These are phyloP conservation scores for Xestoiulus laeticollis DNA, from an alignment of 2,888 invertebrate species.

Conservation along the genomic window DNA sequence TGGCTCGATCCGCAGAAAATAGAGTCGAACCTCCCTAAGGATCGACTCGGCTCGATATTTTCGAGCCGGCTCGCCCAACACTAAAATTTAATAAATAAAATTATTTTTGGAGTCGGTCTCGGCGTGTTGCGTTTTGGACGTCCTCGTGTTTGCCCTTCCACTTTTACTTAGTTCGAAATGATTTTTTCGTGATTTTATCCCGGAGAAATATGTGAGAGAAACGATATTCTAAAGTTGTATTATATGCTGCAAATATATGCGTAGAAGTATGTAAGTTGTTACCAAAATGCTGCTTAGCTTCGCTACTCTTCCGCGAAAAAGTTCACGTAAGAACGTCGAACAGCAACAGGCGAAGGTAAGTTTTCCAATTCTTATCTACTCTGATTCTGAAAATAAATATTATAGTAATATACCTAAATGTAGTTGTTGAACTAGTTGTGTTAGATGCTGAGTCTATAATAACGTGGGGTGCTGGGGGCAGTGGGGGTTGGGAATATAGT, in stretches of 20 bases:
- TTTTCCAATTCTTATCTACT: not conserved
- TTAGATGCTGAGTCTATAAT: no score
- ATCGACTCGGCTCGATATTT: no score
- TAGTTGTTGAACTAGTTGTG: no score
- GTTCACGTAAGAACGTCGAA: conserved; percentile 14
- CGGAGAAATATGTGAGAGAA: not conserved
- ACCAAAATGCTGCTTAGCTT: not conserved
- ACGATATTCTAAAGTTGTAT: not conserved
- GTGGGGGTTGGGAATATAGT: no score
- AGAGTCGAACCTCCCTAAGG: no score
- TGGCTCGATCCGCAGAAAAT: no score
- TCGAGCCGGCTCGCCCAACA: no score
- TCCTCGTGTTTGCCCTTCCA: not conserved
- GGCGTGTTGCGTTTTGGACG: not conserved
- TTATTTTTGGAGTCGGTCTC: not conserved
- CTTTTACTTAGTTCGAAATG: not conserved
- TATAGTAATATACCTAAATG: not conserved
- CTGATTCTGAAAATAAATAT: not conserved
- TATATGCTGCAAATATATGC: not conserved
- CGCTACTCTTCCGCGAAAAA: conserved; percentile 22
- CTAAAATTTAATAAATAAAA: no score
- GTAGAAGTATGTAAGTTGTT: not conserved
- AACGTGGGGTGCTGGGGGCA: no score
- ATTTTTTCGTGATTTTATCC: not conserved
- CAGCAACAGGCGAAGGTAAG: not conserved